These are phyloP conservation scores for Hemibagrus guttatus DNA, from an alignment of 2,797 vertebrate genomes.

Conservation along the genomic window DNA sequence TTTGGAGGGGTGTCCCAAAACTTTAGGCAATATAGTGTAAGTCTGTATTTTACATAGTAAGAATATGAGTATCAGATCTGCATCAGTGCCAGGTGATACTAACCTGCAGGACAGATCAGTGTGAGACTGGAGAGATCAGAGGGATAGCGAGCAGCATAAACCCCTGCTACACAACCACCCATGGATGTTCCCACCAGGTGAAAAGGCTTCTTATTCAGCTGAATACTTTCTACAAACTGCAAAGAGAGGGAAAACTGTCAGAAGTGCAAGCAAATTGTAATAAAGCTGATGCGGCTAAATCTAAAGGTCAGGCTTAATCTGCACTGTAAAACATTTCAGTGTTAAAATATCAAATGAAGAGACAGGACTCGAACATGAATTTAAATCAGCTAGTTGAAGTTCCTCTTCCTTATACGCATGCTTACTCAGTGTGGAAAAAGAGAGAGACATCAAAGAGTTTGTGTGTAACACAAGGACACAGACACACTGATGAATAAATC, in stretches of 20 bases:
- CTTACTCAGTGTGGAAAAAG: conserved; percentile 9
- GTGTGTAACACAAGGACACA: conserved; percentile 9
- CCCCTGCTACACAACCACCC: conserved; percentile 83
- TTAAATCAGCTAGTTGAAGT: no score
- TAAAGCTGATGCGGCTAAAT: neutral
- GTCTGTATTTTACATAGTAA: neutral
- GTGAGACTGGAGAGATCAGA: conserved; percentile 77
- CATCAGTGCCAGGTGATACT: neutral
- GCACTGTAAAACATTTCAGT: neutral
- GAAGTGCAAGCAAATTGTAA: neutral
- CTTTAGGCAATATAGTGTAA: no score
- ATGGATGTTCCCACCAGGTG: conserved; percentile 85
- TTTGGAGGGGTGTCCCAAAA: no score
- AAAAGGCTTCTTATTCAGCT: conserved; percentile 82
- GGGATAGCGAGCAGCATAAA: conserved; percentile 82
- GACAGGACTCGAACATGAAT: no score
- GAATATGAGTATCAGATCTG: neutral
- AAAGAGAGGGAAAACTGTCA: neutral
- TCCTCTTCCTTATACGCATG: neutral
- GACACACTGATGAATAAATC: conserved; percentile 3
- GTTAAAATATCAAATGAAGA: neutral
- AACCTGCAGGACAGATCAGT: conserved; percentile 85
- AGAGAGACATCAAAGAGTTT: neutral
- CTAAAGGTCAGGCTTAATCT: neutral
- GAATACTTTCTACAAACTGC: conserved; percentile 83